These are phyloP conservation scores for Carassius gibelio DNA, from an alignment of 2,113 vertebrate genomes.

Conservation along the genomic window DNA sequence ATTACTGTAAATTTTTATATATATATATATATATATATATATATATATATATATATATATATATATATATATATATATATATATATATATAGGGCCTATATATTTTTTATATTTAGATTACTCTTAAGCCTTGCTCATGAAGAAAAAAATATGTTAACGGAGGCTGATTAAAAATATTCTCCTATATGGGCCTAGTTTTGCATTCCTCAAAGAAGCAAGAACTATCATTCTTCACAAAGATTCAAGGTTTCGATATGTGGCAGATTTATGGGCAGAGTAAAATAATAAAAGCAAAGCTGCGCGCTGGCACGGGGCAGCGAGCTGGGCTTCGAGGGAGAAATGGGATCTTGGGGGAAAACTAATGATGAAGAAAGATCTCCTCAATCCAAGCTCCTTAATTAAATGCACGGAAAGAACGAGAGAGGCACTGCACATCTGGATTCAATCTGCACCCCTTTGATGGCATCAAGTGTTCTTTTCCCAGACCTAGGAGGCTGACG, in stretches of 20 bases:
- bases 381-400: slow-evolving; percentile 84
- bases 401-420: slow-evolving; percentile 84
- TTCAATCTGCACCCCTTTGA: slow-evolving; percentile 89
- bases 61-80: no score
- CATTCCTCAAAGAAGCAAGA: not conserved
- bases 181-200: not conserved
- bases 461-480: slow-evolving; percentile 89
- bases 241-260: slow-evolving; percentile 48
- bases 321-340: slow-evolving; percentile 49
- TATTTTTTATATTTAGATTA: not conserved
- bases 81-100: no score
- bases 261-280: slow-evolving; percentile 47
- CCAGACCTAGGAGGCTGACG: slow-evolving; percentile 81
- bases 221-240: slow-evolving; percentile 7
- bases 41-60: no score
- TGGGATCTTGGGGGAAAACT: slow-evolving; percentile 70
- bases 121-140: not conserved
- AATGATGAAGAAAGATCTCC: slow-evolving; percentile 82
- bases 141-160: not conserved
- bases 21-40: no score
- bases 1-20: not conserved
- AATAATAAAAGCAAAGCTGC: slow-evolving; percentile 47
- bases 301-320: slow-evolving; percentile 52
- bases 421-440: slow-evolving; percentile 84
- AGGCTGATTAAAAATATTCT: not conserved